These are phyloP conservation scores for Drosophila prolongata DNA, from an alignment of 2,888 invertebrate genomes.

Conservation along the genomic window DNA sequence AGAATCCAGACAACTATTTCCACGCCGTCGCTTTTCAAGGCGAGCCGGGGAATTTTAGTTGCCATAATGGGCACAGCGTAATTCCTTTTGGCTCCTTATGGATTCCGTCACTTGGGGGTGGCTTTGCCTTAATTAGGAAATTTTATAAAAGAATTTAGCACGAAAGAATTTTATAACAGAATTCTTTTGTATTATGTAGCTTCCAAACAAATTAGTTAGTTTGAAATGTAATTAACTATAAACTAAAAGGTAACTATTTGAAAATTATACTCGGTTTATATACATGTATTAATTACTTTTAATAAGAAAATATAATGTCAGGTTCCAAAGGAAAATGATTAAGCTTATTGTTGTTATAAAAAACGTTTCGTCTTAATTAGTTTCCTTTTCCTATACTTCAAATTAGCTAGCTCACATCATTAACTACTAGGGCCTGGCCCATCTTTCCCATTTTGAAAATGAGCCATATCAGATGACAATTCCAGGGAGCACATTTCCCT, in stretches of 20 bases:
- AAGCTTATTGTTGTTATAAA: too few species aligned
- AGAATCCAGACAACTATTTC: constrained; percentile 39
- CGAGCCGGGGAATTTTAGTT: constrained; percentile 29
- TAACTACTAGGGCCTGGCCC: background rate
- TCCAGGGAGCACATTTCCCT: constrained; percentile 13
- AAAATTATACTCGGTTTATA: too few species aligned
- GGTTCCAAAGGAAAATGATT: too few species aligned
- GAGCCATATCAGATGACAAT: constrained; percentile 21
- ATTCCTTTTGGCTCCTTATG: constrained; percentile 4
- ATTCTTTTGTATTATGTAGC: too few species aligned
- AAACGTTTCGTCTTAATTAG: background rate
- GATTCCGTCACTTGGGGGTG: constrained; percentile 5
- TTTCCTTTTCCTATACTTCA: background rate
- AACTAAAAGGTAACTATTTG: too few species aligned
- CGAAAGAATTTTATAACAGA: background rate
- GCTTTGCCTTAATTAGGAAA: constrained; percentile 53
- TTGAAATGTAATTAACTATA: too few species aligned
- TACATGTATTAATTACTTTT: too few species aligned
- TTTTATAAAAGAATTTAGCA: background rate
- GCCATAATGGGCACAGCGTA: constrained; percentile 19
- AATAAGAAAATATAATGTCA: too few species aligned
- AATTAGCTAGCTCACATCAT: constrained; percentile 1
- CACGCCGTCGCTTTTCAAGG: constrained; percentile 49
- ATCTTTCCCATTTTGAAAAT: background rate
- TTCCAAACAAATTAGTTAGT: too few species aligned